A percentile compares a stretch with the other conserved stretches of the same genome.
Evolutionary conservation across 2,797 vertebrate species (phyloP).

Genomic region (Heliangelus exortis): DNA sequence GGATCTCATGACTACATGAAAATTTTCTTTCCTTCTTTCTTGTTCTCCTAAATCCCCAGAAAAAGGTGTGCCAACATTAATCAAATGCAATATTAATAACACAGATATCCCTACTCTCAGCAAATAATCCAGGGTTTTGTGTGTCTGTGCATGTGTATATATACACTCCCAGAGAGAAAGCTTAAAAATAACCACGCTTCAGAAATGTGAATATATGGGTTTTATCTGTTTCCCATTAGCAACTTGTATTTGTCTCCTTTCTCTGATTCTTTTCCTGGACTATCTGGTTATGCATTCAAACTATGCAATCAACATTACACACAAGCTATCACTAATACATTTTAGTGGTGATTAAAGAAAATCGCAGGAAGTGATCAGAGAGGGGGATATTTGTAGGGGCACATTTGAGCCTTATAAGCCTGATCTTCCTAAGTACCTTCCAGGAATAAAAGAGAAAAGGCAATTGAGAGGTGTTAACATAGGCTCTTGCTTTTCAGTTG

Average conservation of each 20-base stretch:
- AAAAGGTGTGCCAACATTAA: neutral
- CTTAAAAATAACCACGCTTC: constrained; percentile 29
- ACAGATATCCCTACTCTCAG: neutral
- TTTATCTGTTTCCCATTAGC: neutral
- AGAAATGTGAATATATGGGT: neutral
- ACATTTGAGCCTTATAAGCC: neutral
- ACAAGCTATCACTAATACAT: constrained; percentile 36
- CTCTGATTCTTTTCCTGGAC: neutral
- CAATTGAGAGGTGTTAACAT: neutral
- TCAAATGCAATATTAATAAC: neutral
- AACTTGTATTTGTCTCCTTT: neutral
- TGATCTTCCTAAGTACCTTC: neutral
- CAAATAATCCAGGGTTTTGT: neutral
- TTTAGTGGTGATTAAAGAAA: constrained; percentile 50
- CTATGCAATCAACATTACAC: constrained; percentile 25
- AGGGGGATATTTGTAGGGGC: neutral
- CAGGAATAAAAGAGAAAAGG: neutral
- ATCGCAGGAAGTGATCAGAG: constrained; percentile 50
- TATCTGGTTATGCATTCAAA: constrained; percentile 26
- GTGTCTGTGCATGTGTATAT: neutral
- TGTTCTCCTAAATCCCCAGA: neutral
- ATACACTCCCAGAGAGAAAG: neutral
- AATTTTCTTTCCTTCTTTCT: neutral
- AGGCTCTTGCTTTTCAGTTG: neutral
- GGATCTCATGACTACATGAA: neutral